Percentiles rank a stretch among this genome's conserved stretches.
These are phyloP conservation scores for Eospalax fontanierii DNA, from an alignment of 2,797 vertebrate genomes.

Conservation along the genomic window DNA sequence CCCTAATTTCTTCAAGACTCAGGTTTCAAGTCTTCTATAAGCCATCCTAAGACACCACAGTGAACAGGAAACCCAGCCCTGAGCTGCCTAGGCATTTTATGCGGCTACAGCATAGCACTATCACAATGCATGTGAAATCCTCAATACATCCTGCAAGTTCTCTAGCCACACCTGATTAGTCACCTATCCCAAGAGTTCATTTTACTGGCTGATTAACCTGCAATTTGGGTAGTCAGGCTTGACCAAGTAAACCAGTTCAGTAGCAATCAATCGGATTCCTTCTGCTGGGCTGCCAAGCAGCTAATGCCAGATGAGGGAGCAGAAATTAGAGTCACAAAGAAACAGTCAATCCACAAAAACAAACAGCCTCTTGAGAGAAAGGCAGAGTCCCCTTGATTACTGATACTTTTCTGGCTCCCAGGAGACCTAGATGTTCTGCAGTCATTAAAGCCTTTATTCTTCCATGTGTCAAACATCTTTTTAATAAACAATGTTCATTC, in stretches of 20 bases:
- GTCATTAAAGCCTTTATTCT: neutral
- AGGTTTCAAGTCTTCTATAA: slow-evolving; percentile 59
- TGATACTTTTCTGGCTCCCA: slow-evolving; percentile 4
- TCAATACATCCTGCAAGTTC: neutral
- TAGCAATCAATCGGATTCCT: slow-evolving; percentile 42
- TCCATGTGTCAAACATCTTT: slow-evolving; percentile 30
- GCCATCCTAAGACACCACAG: slow-evolving; percentile 24
- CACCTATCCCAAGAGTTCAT: neutral
- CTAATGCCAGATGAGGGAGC: neutral
- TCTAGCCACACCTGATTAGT: neutral
- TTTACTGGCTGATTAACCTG: slow-evolving; percentile 8
- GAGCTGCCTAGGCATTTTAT: neutral
- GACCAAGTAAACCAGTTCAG: slow-evolving; percentile 31
- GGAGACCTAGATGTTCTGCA: neutral
- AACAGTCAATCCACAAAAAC: slow-evolving; percentile 22
- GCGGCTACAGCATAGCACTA: neutral
- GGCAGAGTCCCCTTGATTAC: neutral
- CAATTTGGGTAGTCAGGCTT: slow-evolving; percentile 41
- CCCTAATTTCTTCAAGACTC: slow-evolving; percentile 57
- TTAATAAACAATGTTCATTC: slow-evolving; percentile 26
- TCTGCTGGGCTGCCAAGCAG: slow-evolving; percentile 15
- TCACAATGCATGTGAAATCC: neutral
- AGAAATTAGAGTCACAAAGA: neutral
- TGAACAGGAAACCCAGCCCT: neutral
- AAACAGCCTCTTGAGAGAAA: slow-evolving; percentile 5